These are phyloP conservation scores for Amphiprion clarkii DNA, from an alignment of 2,797 vertebrate genomes.

Conservation along the genomic window DNA sequence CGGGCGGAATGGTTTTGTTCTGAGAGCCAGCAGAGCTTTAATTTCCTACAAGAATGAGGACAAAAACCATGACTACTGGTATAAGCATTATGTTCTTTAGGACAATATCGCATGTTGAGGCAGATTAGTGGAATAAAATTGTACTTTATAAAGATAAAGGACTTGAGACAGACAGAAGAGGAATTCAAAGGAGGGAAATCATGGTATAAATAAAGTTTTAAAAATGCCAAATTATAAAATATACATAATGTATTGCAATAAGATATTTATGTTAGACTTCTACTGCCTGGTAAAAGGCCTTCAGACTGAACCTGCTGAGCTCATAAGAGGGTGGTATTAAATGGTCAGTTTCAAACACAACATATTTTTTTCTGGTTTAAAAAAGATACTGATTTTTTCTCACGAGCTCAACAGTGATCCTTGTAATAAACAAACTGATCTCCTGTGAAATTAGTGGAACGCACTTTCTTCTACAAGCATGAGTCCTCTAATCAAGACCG, in stretches of 20 bases:
- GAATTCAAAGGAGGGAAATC: neutral
- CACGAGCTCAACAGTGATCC: no score
- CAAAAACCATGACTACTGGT: slow-evolving; percentile 9
- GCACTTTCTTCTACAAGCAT: no score
- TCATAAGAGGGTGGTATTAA: no score
- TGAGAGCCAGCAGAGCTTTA: slow-evolving; percentile 90
- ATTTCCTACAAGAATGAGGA: slow-evolving; percentile 88
- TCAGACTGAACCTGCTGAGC: no score
- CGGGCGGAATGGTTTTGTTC: slow-evolving; percentile 85
- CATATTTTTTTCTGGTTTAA: no score
- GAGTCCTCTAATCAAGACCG: no score
- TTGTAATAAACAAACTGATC: no score
- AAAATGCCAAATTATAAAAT: neutral
- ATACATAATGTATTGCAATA: neutral
- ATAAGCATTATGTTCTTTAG: neutral
- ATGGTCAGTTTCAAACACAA: no score
- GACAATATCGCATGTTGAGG: neutral
- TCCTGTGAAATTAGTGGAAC: no score
- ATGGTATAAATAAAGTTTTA: neutral
- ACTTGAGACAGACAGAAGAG: neutral
- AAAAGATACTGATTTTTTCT: no score
- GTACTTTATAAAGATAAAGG: no score
- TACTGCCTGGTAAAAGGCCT: no score
- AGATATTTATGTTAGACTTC: neutral
- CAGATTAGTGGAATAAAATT: neutral